Evolutionary conservation across 2,113 vertebrate species (phyloP), one percentile per base, ranked within the genome.

Genomic region (Pachyramphus minor): DNA sequence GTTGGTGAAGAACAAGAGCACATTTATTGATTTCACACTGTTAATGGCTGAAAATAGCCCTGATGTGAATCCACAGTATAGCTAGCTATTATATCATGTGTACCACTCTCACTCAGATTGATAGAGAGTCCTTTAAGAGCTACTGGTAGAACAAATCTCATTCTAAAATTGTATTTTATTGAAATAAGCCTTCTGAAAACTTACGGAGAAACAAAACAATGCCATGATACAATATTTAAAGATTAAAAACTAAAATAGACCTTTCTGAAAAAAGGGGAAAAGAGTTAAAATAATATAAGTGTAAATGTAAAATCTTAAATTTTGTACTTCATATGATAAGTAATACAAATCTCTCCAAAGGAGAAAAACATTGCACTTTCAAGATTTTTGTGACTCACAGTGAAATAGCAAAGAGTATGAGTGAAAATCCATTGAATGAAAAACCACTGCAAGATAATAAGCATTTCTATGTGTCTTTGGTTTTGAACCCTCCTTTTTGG

Each of bases 281-380:
- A 2, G 5, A n/a, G n/a, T n/a, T 27, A 90, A 83, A 68, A 74
- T 58, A 50, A 63, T 39, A 10, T 92, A 90, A 73, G 39, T 31
- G 5, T 63, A 73, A 74, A 78, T 23, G 18, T n/a, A 31, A 22
- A 12, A 27, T 81, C 28, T 79, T 52, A 11, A 44, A 20, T 31
- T 85, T 64, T 63, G 39, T 82, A 37, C 14, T 60, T 62, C 33
- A 12, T 31, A 4, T 74, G 33, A 18, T 31, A 84, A 74, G 24
- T 75, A 71, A 77, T 73, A 28, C 2, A 66, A 78, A 10, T 31
- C 31, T 24, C 55, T 76, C 27, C 18, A 31, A 78, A 71, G 31
- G 42, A 67, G 44, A 94, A 76, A n/a, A 93, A 93, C 89, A 92
- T 62, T 77, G 96, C 92, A 97, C 93, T 97, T 97, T 98, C 95